These are phyloP conservation scores for Teinopalpus imperialis DNA, from an alignment of 2,888 invertebrate species.

Conservation along the genomic window DNA sequence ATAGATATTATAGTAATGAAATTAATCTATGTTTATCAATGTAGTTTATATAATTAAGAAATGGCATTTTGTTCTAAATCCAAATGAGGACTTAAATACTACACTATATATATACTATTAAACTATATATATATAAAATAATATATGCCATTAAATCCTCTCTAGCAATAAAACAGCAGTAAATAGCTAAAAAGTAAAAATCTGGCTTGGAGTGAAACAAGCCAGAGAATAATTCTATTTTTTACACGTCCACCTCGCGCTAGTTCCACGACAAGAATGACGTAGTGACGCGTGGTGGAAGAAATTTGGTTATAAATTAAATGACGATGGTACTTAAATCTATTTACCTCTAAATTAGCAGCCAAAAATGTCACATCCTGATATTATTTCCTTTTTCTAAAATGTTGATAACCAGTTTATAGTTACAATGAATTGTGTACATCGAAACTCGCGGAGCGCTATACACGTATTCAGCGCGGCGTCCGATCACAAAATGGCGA, in stretches of 20 bases:
- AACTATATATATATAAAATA: no score
- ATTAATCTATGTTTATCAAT: no score
- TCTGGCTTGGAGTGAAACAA: neutral
- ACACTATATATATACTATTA: no score
- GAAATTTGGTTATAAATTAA: neutral
- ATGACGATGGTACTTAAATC: neutral
- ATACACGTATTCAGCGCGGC: conserved; percentile 13
- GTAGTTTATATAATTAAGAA: no score
- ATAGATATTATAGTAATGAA: no score
- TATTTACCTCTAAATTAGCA: neutral
- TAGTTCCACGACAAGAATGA: conserved; percentile 1
- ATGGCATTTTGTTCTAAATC: no score
- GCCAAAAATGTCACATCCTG: neutral
- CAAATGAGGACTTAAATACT: no score
- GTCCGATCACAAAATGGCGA: conserved; percentile 17
- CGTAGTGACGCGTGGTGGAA: neutral
- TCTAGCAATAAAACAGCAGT: no score
- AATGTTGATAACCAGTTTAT: neutral
- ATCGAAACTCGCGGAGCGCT: conserved; percentile 1
- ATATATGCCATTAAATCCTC: no score
- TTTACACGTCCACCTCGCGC: neutral
- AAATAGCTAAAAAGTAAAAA: no score
- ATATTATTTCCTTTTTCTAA: neutral
- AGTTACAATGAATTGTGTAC: neutral
- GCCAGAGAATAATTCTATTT: neutral